These are phyloP conservation scores for Ptychobarbus kaznakovi DNA, from an alignment of 2,797 vertebrate genomes.

Conservation along the genomic window DNA sequence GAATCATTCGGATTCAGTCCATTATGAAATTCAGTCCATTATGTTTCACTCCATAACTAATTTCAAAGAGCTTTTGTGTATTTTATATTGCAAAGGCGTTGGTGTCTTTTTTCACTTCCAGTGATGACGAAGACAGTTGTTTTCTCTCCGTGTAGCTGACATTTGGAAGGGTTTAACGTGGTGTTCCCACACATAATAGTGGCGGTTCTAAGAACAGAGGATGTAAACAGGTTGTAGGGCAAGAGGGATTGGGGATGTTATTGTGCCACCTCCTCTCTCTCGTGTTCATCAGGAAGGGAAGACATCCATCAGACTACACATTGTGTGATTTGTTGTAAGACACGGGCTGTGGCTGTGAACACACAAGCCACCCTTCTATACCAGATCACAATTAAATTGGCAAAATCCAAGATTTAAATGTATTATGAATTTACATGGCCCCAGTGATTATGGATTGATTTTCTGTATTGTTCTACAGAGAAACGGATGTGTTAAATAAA, in stretches of 20 bases:
- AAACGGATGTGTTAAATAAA: background rate
- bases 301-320: slow-evolving; percentile 57
- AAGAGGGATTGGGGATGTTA: slow-evolving; percentile 61
- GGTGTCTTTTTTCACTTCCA: slow-evolving; percentile 2
- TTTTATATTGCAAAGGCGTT: background rate
- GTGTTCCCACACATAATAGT: slow-evolving; percentile 51
- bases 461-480: background rate
- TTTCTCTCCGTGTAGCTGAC: slow-evolving; percentile 40
- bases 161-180: slow-evolving; percentile 44
- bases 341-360: slow-evolving; percentile 50
- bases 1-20: background rate
- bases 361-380: background rate
- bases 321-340: slow-evolving; percentile 56
- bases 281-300: slow-evolving; percentile 61
- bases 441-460: background rate
- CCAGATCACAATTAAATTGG: background rate
- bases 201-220: slow-evolving; percentile 49
- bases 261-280: slow-evolving; percentile 49
- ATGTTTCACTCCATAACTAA: background rate
- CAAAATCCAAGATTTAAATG: background rate
- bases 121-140: background rate
- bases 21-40: background rate
- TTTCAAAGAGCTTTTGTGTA: background rate
- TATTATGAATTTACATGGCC: background rate
- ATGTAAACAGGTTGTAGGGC: slow-evolving; percentile 71